Evolutionary conservation across 2,797 vertebrate genomes (phyloP).

Genomic region (Diplodus puntazzo): DNA sequence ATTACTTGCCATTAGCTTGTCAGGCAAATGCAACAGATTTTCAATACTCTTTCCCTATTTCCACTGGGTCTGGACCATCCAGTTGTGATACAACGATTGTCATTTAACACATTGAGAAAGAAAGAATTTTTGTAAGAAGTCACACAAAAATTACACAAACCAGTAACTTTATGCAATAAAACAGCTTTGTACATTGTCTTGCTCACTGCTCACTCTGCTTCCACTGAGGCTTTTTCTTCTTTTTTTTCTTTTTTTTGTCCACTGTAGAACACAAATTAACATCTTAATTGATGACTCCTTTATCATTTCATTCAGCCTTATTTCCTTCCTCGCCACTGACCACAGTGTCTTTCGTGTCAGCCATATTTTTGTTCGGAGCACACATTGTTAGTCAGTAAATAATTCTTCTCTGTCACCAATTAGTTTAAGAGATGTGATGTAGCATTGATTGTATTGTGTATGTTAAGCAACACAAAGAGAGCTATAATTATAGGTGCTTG

Average conservation of each 20-base stretch:
- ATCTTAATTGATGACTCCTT: conserved; percentile 1
- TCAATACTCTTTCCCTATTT: no score
- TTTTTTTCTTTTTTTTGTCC: no score
- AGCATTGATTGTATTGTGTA: conserved; percentile 35
- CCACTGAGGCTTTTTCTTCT: background rate
- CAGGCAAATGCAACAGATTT: no score
- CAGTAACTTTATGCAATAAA: no score
- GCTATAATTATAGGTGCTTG: conserved; percentile 57
- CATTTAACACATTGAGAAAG: no score
- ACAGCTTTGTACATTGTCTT: no score
- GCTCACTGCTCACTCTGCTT: background rate
- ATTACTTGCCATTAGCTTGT: no score
- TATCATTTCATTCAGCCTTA: conserved; percentile 14
- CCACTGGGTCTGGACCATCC: background rate
- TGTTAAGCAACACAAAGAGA: conserved; percentile 24
- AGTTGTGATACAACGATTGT: no score
- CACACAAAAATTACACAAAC: no score
- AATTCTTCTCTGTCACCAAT: conserved; percentile 31
- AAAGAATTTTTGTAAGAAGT: background rate
- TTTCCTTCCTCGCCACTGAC: background rate
- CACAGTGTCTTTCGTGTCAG: conserved; percentile 15
- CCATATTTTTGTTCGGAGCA: conserved; percentile 18
- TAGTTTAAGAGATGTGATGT: conserved; percentile 17
- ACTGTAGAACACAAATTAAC: conserved; percentile 1
- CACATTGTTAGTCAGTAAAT: conserved; percentile 23